phyloP scores from a whole-genome alignment of 2,113 vertebrate species.

The Nothocercus julius region DNA sequence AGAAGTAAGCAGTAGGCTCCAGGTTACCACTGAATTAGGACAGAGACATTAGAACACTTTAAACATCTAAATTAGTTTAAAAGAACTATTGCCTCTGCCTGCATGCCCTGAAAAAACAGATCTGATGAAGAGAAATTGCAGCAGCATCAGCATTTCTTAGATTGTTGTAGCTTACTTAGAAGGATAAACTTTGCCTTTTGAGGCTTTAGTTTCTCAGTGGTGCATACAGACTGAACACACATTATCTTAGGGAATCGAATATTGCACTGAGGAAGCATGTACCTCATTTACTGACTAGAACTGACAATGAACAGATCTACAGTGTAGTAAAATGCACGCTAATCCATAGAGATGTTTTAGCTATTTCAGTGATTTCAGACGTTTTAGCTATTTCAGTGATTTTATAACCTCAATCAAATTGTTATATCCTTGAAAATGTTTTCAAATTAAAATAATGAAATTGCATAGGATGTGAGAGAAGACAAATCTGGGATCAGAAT shows the following conservation, averaged over 20 bases:
- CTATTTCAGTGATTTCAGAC: neutral
- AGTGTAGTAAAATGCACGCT: neutral
- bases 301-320: neutral
- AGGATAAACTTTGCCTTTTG: neutral
- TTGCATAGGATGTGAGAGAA: neutral
- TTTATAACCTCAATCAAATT: neutral
- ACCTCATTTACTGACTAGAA: neutral
- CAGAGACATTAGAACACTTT: neutral
- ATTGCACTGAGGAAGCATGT: neutral
- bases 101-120: neutral
- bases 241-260: rapidly evolving
- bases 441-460: neutral
- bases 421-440: neutral
- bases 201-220: neutral
- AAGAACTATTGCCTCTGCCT: constrained; percentile 24
- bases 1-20: constrained; percentile 63
- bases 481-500: neutral
- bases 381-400: neutral
- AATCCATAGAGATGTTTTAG: neutral
- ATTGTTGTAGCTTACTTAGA: neutral
- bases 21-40: constrained; percentile 26
- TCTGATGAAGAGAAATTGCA: neutral
- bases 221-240: neutral
- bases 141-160: neutral
- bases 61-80: neutral